Base-by-base conservation (phyloP, 1,140 invertebrate species). In the Arctopsyche grandis region DNA sequence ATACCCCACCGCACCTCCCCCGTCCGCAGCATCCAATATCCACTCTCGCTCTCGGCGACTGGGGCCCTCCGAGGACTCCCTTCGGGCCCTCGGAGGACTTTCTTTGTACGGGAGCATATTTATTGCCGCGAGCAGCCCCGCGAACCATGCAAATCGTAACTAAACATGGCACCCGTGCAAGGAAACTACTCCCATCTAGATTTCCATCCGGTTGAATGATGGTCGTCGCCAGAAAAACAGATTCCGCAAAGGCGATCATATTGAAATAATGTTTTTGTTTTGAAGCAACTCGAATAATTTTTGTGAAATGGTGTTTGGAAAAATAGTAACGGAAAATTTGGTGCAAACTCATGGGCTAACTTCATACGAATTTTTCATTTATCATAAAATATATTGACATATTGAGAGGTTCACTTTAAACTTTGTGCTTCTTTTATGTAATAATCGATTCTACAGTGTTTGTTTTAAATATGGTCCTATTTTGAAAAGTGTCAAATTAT, bases 141-240 rank as follows among this genome's bases (percentile, higher is more conserved):
- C 74, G 74, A 76, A 76, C 74, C 74, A 76, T 76, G 74, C 74
- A 76, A 76, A 76, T 76, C 74, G 74, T 63, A 76, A 76, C 74
- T 76, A 63, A 76, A 76, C 74, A 63, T 63, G 71, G 71, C 44
- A 56, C 71, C 9, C 7, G 16, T 5, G 46, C 69, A 46, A 1
- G 56, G 69, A 69, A 73, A 75, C 73, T 74, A 52, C 48, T 58
- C 24, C 9, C n/a, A 24, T 10, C 24, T 29, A 76, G 74, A 76
- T 76, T 76, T 76, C 22, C 74, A 76, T 58, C 74, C 56, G 26
- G 3, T 29, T 66, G 58, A 43, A 76, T 63, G 69, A 48, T 46
- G 29, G 38, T 19, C 29, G 5, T 10, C n/a, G 43, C n/a, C 7
- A 1, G 44, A 24, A 48, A 5, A 71, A 71, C 16, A 71, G 44